Evolutionary conservation across 2,113 vertebrate genomes (phyloP).

Genomic region (Ictalurus punctatus): DNA sequence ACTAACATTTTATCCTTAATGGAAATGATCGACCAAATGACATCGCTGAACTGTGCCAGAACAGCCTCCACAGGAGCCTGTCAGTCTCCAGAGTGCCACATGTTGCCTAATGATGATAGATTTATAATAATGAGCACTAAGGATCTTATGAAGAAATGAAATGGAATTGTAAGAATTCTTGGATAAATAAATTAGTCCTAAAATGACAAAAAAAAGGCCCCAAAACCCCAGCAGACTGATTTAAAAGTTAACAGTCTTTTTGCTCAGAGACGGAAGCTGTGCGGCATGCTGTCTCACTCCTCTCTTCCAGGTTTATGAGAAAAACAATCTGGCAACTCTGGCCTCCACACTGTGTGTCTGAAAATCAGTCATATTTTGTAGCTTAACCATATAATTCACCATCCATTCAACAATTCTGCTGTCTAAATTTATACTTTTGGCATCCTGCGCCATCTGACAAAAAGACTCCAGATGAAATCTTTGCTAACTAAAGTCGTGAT

Average conservation of each 20-base stretch:
- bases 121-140: background rate
- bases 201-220: background rate
- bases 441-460: background rate
- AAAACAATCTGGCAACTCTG: conserved; percentile 1
- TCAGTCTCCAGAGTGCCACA: background rate
- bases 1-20: background rate
- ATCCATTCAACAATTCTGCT: background rate
- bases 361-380: background rate
- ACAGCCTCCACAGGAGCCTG: background rate
- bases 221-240: background rate
- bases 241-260: background rate
- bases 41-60: background rate
- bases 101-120: background rate
- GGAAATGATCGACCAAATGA: background rate
- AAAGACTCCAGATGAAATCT: background rate
- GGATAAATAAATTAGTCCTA: too few species aligned
- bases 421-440: background rate
- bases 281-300: background rate
- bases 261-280: conserved; percentile 9
- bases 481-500: background rate
- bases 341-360: background rate
- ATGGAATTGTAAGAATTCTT: background rate
- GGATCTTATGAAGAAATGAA: background rate
- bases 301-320: background rate
- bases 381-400: background rate